phyloP scores from a whole-genome alignment of 2,888 invertebrate species.

The Oligia strigilis region DNA sequence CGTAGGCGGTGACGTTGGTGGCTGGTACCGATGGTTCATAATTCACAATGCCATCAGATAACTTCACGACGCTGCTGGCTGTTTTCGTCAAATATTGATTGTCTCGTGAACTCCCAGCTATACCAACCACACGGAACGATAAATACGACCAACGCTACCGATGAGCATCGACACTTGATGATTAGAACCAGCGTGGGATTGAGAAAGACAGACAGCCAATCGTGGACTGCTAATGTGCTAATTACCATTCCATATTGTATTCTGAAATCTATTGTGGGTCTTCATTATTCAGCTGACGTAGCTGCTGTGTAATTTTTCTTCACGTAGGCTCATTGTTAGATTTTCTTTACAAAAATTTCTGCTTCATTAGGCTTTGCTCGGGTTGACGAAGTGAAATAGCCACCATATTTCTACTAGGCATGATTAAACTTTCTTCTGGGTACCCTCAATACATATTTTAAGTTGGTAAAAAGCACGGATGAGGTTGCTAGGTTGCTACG shows the following conservation, averaged over 20 bases:
- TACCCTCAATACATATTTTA: constrained; percentile 53
- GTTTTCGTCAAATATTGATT: constrained; percentile 81
- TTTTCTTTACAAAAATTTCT: constrained; percentile 53
- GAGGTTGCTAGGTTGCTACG: constrained; percentile 33
- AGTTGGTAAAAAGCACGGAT: constrained; percentile 35
- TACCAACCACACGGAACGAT: constrained; percentile 65
- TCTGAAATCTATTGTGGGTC: constrained; percentile 58
- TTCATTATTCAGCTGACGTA: constrained; percentile 54
- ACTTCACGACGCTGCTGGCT: constrained; percentile 74
- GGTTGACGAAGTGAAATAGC: constrained; percentile 41
- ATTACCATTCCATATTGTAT: constrained; percentile 68
- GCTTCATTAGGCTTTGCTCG: constrained; percentile 33
- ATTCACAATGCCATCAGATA: constrained; percentile 84
- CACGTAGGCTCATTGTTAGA: constrained; percentile 54
- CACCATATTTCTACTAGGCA: constrained; percentile 37
- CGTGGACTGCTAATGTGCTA: constrained; percentile 71
- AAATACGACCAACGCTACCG: constrained; percentile 59
- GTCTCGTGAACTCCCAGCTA: constrained; percentile 67
- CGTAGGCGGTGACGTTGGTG: constrained; percentile 81
- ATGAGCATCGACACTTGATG: constrained; percentile 60
- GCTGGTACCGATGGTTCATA: constrained; percentile 81
- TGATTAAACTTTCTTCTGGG: constrained; percentile 34
- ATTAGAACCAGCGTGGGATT: constrained; percentile 69
- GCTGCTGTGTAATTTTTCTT: constrained; percentile 58
- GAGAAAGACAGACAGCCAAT: constrained; percentile 67